These are phyloP conservation scores for Propithecus coquereli DNA, from an alignment of 2,113 vertebrate genomes.

Conservation along the genomic window DNA sequence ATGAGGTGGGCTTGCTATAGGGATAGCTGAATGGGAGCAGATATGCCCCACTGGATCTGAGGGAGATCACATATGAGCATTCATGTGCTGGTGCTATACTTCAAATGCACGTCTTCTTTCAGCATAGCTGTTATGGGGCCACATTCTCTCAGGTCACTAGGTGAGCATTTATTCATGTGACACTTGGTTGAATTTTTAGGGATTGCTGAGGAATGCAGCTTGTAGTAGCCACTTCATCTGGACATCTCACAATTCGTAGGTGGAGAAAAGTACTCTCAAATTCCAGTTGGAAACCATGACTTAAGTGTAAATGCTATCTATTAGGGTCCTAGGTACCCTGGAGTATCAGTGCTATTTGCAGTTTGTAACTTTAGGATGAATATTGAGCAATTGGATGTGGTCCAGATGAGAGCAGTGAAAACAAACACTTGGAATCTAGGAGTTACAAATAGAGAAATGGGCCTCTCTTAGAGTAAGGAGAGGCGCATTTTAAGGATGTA, in stretches of 20 bases:
- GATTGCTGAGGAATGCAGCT: not conserved
- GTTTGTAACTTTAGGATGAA: constrained; percentile 7
- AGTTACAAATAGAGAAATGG: constrained; percentile 15
- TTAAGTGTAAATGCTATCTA: not conserved
- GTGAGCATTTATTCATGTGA: not conserved
- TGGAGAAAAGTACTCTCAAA: not conserved
- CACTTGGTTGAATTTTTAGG: not conserved
- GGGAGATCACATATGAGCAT: not conserved
- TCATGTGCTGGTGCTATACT: not conserved
- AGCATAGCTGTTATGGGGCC: not conserved
- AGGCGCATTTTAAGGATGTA: not conserved
- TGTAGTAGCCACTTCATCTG: not conserved
- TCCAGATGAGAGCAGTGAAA: not conserved
- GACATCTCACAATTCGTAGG: not conserved
- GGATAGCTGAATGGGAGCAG: not conserved
- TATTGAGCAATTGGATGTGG: not conserved
- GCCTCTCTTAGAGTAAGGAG: not conserved
- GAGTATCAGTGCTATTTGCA: not conserved
- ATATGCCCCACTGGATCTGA: not conserved
- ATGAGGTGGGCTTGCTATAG: not conserved
- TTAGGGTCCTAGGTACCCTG: not conserved
- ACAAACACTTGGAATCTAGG: constrained; percentile 1
- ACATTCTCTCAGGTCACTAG: not conserved
- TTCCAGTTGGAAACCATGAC: not conserved
- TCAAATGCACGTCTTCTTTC: not conserved